These are phyloP conservation scores for Caenorhabditis sp. DNA, from an alignment of 2,888 invertebrate genomes.

Conservation along the genomic window DNA sequence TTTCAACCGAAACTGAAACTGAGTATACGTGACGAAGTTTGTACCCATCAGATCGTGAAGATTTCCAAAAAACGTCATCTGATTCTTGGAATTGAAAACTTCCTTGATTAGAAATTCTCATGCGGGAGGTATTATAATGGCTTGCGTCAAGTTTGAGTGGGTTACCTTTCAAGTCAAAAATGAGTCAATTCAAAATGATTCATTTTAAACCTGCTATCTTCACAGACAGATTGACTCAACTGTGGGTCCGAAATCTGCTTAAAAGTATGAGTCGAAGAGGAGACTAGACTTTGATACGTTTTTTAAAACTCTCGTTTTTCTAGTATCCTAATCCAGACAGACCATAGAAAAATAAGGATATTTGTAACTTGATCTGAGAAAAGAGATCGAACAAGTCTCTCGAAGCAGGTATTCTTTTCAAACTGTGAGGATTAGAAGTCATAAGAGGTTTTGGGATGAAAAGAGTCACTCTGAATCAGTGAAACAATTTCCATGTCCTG, in stretches of 20 bases:
- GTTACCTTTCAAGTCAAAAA: conserved; percentile 8
- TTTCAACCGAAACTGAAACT: not conserved
- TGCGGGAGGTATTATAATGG: not conserved
- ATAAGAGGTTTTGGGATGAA: not conserved
- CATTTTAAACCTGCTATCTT: conserved; percentile 9
- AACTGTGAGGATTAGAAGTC: conserved; percentile 4
- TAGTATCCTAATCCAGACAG: conserved; percentile 1
- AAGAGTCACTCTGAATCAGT: not conserved
- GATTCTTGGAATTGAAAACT: not conserved
- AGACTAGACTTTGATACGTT: conserved; percentile 14
- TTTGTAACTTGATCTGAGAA: conserved; percentile 15
- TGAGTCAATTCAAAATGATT: conserved; percentile 35
- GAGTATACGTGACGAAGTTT: too few relatives aligned
- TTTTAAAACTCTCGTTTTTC: not conserved
- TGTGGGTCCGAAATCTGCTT: conserved; percentile 27
- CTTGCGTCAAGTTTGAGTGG: not conserved
- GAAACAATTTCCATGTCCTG: too few relatives aligned
- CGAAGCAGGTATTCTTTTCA: conserved; percentile 2
- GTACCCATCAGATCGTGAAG: conserved; percentile 18
- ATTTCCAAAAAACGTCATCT: conserved; percentile 3
- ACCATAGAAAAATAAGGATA: not conserved
- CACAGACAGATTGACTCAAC: conserved; percentile 28
- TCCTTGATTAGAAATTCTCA: conserved; percentile 1
- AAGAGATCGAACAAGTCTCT: conserved; percentile 2
- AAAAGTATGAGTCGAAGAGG: not conserved